Evolutionary conservation across 2,888 invertebrate species (phyloP).

Genomic region (Parnassius orleans): DNA sequence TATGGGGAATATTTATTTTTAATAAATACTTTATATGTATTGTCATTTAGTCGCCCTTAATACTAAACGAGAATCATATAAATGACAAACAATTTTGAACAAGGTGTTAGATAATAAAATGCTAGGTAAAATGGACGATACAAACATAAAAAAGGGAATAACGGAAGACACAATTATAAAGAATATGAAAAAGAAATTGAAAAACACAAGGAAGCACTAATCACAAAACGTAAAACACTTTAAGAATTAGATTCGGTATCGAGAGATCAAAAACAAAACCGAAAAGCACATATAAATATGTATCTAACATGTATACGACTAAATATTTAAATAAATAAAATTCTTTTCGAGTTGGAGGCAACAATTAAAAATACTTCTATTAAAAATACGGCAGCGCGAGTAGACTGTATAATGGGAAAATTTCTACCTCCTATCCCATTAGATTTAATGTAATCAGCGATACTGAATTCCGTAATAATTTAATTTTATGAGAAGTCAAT

Average conservation of each 20-base stretch:
- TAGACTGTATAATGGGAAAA: too few relatives aligned
- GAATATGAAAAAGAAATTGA: constrained; percentile 23
- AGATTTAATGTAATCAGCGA: too few relatives aligned
- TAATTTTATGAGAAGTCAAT: too few relatives aligned
- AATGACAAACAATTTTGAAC: constrained; percentile 30
- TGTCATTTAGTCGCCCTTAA: constrained; percentile 80
- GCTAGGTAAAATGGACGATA: constrained; percentile 11
- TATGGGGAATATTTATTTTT: constrained; percentile 64
- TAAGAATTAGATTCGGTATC: constrained; percentile 31
- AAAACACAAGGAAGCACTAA: constrained; percentile 40
- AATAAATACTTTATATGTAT: constrained; percentile 73
- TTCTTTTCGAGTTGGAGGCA: too few relatives aligned
- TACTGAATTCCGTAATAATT: too few relatives aligned
- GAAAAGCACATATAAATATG: constrained; percentile 11
- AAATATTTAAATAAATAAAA: too few relatives aligned
- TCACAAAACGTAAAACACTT: constrained; percentile 45
- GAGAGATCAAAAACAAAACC: constrained; percentile 42
- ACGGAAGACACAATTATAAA: constrained; percentile 13
- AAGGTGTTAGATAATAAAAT: constrained; percentile 14
- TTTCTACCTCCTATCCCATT: too few relatives aligned
- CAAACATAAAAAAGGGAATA: constrained; percentile 1
- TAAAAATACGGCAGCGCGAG: too few relatives aligned
- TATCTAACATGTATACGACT: too few relatives aligned
- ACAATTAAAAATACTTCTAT: too few relatives aligned
- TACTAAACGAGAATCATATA: constrained; percentile 78